Base-by-base conservation (phyloP, 2,113 vertebrate species). In the Meriones unguiculatus region DNA sequence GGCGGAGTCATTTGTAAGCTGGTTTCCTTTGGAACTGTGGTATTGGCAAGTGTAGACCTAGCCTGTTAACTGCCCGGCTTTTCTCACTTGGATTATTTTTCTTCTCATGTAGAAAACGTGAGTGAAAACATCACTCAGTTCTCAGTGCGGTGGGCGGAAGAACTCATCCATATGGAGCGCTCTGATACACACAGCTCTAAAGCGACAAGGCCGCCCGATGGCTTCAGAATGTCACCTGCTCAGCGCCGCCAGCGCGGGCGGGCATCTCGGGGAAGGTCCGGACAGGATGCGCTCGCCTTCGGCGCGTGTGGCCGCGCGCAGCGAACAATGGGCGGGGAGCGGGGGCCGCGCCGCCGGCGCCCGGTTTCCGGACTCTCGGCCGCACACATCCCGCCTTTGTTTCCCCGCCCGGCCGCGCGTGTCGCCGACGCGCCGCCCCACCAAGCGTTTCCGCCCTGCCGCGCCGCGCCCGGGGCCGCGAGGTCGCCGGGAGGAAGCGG, bases 291-390 rank as follows among this genome's bases (percentile, higher is more conserved):
- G 98, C 98, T 98, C 52, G 98, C 97, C 97, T 98, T 97, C 90
- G 91, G 96, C 95, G 95, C 95, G 97, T 96, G 97, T 81, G 91
- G 81, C 10, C 38, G 90, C 95, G n/a, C 98, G 95, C 98, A 97
- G 95, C 95, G 98, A 99, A 99, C 99, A 99, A 99, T 99, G 98
- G 99, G 97, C 98, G 98, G 98, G 14, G 98, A 97, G 98, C 97
- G 97, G 98, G 98, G 98, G 95, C 59, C 15, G 98, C 89, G 96
- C 98, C 97, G 70, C 20, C 67, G 98, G 98, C 88, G 98, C 98
- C 98, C 97, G 96, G 87, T 98, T 99, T 99, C 99, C 99, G 98
- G 98, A 89, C 97, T 95, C 84, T 96, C 91, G 87, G 97, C 98
- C 97, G 96, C 98, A 98, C 98, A 99, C 98, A 99, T 99, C 99